A percentile compares a stretch with the other conserved stretches of the same genome.
Evolutionary conservation across 2,797 vertebrate genomes (phyloP).

Genomic region (Hemitrygon akajei): DNA sequence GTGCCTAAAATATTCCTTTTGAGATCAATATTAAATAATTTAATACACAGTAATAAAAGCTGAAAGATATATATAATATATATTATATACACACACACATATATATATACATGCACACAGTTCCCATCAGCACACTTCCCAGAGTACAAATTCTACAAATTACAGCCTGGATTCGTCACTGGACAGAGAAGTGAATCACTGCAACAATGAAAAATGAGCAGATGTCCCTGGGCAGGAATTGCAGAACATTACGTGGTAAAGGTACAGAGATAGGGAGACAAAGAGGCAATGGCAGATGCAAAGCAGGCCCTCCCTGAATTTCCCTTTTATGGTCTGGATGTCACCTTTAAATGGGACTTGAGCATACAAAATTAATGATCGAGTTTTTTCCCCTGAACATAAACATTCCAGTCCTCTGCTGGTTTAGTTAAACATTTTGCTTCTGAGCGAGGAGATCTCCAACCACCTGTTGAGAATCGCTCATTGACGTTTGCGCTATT

Average conservation of each 20-base stretch:
- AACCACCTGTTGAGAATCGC: neutral
- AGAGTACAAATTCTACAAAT: neutral
- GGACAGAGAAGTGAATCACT: too few relatives aligned
- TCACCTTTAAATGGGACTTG: slow-evolving; percentile 27
- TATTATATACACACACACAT: too few relatives aligned
- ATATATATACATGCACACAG: too few relatives aligned
- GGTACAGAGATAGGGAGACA: neutral
- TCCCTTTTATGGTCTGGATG: slow-evolving; percentile 25
- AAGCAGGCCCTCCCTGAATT: neutral
- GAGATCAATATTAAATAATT: too few relatives aligned
- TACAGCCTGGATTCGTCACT: neutral
- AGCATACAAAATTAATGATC: slow-evolving; percentile 25
- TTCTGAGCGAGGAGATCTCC: neutral
- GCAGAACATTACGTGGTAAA: neutral
- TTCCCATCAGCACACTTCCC: neutral
- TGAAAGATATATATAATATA: neutral
- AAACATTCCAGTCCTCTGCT: neutral
- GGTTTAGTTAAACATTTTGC: slow-evolving; percentile 30
- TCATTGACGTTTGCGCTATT: neutral
- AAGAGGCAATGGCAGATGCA: neutral
- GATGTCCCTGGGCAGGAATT: neutral
- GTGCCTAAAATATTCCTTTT: neutral
- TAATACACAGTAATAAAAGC: too few relatives aligned
- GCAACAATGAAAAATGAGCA: neutral
- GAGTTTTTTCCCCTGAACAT: neutral